Evolutionary conservation across 2,797 vertebrate genomes (phyloP).

Genomic region (Myripristis jacobus): DNA sequence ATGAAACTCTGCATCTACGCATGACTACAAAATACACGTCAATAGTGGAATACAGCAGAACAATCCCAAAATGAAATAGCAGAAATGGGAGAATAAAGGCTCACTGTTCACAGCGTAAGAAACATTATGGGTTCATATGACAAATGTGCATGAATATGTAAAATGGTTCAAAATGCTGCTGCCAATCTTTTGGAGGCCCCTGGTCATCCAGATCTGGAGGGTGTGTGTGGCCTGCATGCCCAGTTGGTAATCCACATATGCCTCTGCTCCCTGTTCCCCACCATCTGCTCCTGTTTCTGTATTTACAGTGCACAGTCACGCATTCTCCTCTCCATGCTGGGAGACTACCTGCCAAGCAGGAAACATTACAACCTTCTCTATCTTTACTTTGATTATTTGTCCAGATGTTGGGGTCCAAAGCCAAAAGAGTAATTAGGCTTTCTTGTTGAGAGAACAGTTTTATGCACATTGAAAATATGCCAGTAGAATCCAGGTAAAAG

Average conservation of each 20-base stretch:
- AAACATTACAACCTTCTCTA: slow-evolving; percentile 20
- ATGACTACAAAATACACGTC: background rate
- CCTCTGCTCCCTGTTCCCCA: slow-evolving; percentile 38
- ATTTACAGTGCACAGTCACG: slow-evolving; percentile 33
- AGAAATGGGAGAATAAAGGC: background rate
- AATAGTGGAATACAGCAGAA: background rate
- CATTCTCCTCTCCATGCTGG: slow-evolving; percentile 23
- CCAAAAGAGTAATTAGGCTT: background rate
- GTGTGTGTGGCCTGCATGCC: slow-evolving; percentile 12
- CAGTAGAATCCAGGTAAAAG: slow-evolving; percentile 8
- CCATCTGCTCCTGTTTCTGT: slow-evolving; percentile 55
- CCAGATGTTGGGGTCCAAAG: slow-evolving; percentile 28
- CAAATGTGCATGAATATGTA: background rate
- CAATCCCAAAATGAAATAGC: background rate
- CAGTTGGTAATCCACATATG: slow-evolving; percentile 49
- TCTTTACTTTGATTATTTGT: slow-evolving; percentile 12
- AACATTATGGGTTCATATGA: background rate
- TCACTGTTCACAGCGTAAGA: background rate
- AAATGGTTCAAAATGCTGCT: background rate
- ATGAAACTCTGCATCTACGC: background rate
- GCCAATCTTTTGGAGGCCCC: background rate
- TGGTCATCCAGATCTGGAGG: slow-evolving; percentile 13
- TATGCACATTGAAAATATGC: slow-evolving; percentile 7
- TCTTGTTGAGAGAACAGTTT: slow-evolving; percentile 14
- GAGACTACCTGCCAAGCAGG: slow-evolving; percentile 37